Conservation (phyloP, 2,113 vertebrate species). For the Silurus asotus region DNA sequence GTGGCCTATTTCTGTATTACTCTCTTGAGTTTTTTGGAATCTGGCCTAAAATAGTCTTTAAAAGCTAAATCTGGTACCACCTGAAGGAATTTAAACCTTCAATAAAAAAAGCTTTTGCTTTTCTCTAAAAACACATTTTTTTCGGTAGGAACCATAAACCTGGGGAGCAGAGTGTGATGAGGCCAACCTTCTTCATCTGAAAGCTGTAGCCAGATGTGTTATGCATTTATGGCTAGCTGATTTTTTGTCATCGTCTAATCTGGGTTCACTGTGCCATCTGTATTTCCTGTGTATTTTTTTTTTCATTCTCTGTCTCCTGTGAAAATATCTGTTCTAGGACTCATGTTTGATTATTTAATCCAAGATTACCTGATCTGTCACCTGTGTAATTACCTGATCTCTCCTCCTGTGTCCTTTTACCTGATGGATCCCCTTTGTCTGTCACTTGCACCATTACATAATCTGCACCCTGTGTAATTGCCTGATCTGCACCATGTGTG, state of each 20-base stretch:
- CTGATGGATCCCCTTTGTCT: background rate
- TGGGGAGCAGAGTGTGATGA: constrained; percentile 54
- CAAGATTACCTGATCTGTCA: background rate
- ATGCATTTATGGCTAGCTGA: background rate
- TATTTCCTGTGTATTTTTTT: background rate
- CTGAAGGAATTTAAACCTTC: background rate
- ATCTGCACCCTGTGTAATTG: background rate
- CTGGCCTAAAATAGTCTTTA: background rate
- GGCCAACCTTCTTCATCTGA: constrained; percentile 65
- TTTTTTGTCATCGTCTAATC: background rate
- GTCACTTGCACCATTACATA: too few relatives aligned
- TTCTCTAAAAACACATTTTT: background rate
- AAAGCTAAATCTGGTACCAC: background rate
- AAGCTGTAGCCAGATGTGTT: constrained; percentile 44
- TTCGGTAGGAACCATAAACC: background rate
- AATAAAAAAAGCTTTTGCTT: background rate
- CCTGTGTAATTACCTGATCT: background rate
- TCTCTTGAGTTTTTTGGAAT: background rate
- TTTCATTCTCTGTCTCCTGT: background rate
- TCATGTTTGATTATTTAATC: background rate
- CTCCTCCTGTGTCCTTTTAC: background rate
- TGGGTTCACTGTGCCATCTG: background rate
- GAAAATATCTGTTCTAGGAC: background rate
- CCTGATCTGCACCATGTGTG: background rate
- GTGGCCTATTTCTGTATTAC: background rate